Evolutionary conservation across 2,113 vertebrate species (phyloP).

Genomic region (Paralichthys olivaceus): DNA sequence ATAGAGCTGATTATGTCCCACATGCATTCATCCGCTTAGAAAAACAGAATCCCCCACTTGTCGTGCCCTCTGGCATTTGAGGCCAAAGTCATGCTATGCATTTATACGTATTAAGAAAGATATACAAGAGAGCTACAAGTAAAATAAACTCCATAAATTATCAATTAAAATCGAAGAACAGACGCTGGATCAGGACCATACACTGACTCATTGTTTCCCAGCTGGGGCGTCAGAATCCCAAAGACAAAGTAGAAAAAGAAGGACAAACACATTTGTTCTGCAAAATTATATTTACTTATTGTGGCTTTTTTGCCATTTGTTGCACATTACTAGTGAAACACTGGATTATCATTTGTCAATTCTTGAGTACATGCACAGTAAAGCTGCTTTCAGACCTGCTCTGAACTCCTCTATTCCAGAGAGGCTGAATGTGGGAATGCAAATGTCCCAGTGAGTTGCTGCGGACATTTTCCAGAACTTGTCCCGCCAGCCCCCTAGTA

Average conservation of each 20-base stretch:
- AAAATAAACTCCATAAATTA: background rate
- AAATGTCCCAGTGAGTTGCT: no score
- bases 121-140: background rate
- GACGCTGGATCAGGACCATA: background rate
- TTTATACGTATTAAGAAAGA: background rate
- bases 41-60: background rate
- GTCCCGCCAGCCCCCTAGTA: no score
- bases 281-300: no score
- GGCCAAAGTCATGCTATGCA: background rate
- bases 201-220: constrained; percentile 6
- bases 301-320: background rate
- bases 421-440: no score
- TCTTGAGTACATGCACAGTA: no score
- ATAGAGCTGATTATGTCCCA: constrained; percentile 6
- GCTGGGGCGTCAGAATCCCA: background rate
- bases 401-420: background rate
- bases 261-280: background rate
- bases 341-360: background rate
- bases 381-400: background rate
- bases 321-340: background rate
- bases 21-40: background rate
- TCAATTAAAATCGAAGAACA: background rate
- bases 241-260: background rate
- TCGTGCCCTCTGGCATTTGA: background rate
- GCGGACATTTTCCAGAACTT: no score